phyloP scores from a whole-genome alignment of 2,888 invertebrate species.

The Aphodius sticticus region DNA sequence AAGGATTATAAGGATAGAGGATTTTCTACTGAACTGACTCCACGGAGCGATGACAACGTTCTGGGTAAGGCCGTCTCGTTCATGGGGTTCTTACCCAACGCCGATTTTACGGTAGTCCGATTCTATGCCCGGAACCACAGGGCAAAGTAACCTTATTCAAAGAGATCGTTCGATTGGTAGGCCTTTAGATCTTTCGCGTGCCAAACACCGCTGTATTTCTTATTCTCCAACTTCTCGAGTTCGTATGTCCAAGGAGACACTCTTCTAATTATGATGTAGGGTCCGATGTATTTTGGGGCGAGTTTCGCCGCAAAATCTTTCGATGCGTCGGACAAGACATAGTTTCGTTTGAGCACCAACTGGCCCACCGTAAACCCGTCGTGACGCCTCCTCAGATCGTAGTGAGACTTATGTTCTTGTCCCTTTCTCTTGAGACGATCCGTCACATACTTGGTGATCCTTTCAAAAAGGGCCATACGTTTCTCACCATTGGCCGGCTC shows the following conservation, averaged over 20 bases:
- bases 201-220: too few relatives aligned
- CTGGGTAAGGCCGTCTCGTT: not conserved
- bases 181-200: too few relatives aligned
- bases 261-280: slow-evolving; percentile 28
- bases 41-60: not conserved
- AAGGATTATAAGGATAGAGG: too few relatives aligned
- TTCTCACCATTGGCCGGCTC: slow-evolving; percentile 37
- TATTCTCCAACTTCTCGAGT: not conserved
- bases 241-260: slow-evolving; percentile 13
- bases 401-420: not conserved
- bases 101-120: not conserved
- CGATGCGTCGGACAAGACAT: slow-evolving; percentile 39
- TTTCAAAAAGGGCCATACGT: not conserved
- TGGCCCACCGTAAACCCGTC: slow-evolving; percentile 29
- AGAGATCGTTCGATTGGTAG: not conserved
- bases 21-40: not conserved
- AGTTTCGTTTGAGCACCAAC: slow-evolving; percentile 38
- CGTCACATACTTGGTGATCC: not conserved
- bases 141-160: not conserved
- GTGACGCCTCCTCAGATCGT: not conserved
- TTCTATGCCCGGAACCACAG: not conserved
- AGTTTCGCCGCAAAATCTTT: slow-evolving; percentile 43
- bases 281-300: slow-evolving; percentile 39
- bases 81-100: not conserved
- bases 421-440: not conserved